Conservation (phyloP, 92 coral and sea anemone genomes). For the Parazoanthus darwini region DNA sequence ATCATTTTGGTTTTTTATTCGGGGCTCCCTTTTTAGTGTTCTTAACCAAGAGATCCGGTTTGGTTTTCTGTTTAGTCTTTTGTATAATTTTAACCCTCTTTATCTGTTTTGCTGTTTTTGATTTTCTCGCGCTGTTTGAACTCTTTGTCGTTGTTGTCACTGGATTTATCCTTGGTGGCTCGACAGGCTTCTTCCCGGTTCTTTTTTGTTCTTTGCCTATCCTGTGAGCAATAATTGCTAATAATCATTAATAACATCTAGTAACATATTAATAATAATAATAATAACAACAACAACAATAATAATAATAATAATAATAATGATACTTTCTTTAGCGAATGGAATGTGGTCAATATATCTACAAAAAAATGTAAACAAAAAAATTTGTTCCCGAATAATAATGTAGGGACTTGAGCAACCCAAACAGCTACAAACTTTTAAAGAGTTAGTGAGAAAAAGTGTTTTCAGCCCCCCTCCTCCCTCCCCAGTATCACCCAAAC, state of each 20-base stretch:
- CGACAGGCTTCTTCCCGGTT: neutral
- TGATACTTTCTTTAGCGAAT: too few relatives aligned
- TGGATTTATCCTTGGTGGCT: neutral
- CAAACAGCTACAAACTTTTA: too few relatives aligned
- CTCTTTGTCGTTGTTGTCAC: neutral
- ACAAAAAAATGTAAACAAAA: too few relatives aligned
- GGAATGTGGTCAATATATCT: too few relatives aligned
- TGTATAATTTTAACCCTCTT: neutral
- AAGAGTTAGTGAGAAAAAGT: too few relatives aligned
- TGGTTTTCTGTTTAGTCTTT: neutral
- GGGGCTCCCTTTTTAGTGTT: too few relatives aligned
- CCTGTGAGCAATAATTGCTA: neutral
- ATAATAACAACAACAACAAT: neutral
- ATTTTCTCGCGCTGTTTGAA: neutral
- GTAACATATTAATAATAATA: neutral
- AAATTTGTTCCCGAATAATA: too few relatives aligned
- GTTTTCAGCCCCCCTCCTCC: too few relatives aligned
- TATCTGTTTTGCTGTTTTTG: neutral
- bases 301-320: neutral
- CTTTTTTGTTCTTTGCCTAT: constrained; percentile 2
- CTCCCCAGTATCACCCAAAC: too few relatives aligned
- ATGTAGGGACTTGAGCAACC: too few relatives aligned
- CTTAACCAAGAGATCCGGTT: neutral
- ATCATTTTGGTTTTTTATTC: too few relatives aligned
- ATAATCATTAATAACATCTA: neutral